Evolutionary conservation across 2,113 vertebrate genomes (phyloP).

Genomic region (Psilopsiagon aymara): DNA sequence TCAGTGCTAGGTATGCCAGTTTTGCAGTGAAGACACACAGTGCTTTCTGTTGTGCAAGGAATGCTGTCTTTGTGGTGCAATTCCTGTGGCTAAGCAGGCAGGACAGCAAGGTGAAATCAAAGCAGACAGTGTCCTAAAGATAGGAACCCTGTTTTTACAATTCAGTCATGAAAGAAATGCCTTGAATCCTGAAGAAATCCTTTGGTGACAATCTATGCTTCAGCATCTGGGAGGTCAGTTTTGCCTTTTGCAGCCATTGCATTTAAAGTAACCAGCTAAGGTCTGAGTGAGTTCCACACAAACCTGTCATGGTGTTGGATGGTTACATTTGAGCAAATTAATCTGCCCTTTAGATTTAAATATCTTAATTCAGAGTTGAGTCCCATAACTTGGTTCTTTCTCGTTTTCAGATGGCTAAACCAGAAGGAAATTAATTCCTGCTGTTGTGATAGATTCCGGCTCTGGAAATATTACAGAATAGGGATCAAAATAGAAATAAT

Average conservation of each 20-base stretch:
- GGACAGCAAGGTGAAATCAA: background rate
- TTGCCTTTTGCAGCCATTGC: background rate
- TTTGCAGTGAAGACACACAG: background rate
- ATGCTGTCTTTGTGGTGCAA: background rate
- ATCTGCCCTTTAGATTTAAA: background rate
- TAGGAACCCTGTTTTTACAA: background rate
- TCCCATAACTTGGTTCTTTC: background rate
- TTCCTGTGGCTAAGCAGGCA: background rate
- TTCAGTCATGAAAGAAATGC: background rate
- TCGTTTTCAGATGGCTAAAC: background rate
- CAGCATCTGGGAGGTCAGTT: background rate
- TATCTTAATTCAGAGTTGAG: background rate
- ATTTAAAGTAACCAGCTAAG: background rate
- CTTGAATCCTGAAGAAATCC: background rate
- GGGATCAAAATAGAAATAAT: slow-evolving; percentile 9
- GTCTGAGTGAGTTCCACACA: background rate
- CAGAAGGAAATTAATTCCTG: background rate
- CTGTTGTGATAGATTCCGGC: background rate
- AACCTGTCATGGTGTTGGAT: background rate
- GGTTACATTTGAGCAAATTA: background rate
- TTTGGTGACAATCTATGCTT: background rate
- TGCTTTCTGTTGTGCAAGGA: background rate
- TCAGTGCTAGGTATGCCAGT: rapidly evolving
- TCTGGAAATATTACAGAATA: background rate
- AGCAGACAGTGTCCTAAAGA: background rate